These are phyloP conservation scores for Halcyon malimbica DNA, from an alignment of 2,113 vertebrate genomes.

Conservation along the genomic window DNA sequence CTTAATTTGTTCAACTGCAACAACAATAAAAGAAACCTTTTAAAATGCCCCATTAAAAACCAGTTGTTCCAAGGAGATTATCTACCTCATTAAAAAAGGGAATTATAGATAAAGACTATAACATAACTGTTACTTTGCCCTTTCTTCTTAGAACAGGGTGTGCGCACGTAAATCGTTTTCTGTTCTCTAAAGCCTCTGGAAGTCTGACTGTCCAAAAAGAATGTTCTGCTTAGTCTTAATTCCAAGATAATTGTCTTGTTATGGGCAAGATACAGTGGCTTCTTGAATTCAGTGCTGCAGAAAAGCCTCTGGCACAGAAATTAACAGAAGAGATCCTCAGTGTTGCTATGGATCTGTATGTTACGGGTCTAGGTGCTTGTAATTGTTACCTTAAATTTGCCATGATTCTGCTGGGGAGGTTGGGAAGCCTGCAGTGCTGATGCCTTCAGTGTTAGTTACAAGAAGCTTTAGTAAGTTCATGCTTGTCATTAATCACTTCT, in stretches of 20 bases:
- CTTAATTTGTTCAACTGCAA: background rate
- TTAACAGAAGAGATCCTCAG: background rate
- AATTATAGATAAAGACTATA: background rate
- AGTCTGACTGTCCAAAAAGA: background rate
- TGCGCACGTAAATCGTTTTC: background rate
- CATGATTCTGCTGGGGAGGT: background rate
- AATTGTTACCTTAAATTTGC: background rate
- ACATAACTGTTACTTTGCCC: background rate
- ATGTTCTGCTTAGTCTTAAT: constrained; percentile 10
- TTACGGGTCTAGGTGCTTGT: background rate
- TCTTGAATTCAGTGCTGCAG: constrained; percentile 16
- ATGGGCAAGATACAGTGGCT: background rate
- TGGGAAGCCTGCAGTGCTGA: background rate
- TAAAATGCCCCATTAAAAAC: background rate
- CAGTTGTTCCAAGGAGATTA: background rate
- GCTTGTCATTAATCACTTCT: background rate
- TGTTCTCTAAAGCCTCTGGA: background rate
- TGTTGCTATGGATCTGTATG: background rate
- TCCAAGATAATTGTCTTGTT: constrained; percentile 12
- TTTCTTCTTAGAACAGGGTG: background rate
- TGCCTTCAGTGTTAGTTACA: background rate
- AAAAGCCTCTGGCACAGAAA: constrained; percentile 6
- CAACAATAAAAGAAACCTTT: background rate
- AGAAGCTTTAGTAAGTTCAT: background rate
- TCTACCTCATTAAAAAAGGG: background rate